A percentile compares a stretch with the other conserved stretches of the same genome.
These are phyloP conservation scores for Ceratothoa steindachneri DNA, from an alignment of 2,888 invertebrate species.

Conservation along the genomic window DNA sequence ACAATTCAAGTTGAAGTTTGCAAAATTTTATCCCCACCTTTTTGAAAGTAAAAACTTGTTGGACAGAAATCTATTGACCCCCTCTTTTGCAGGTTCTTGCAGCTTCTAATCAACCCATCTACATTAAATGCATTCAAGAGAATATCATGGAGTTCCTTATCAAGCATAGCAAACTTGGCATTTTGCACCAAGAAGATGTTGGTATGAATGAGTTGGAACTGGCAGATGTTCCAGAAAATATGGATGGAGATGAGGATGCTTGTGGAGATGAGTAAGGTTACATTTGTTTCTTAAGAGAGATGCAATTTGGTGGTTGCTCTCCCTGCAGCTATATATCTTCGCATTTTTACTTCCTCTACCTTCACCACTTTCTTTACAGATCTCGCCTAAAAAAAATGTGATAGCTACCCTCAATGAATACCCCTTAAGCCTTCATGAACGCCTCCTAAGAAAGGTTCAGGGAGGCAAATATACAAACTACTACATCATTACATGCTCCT, in stretches of 20 bases:
- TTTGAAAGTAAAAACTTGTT: too few species aligned
- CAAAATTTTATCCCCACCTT: neutral
- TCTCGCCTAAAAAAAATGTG: neutral
- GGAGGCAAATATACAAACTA: too few species aligned
- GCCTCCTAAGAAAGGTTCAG: too few species aligned
- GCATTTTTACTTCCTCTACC: neutral
- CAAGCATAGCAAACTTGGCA: slow-evolving; percentile 2
- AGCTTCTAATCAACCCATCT: neutral
- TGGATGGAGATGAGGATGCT: neutral
- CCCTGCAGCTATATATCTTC: neutral
- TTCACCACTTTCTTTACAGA: too few species aligned
- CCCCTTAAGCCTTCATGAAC: too few species aligned
- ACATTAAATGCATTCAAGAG: neutral
- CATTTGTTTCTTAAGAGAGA: neutral
- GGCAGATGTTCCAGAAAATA: neutral
- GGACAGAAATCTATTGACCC: too few species aligned
- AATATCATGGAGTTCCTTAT: neutral
- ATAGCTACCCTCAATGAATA: too few species aligned
- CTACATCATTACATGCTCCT: too few species aligned
- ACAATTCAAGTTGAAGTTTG: too few species aligned
- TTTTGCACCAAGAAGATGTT: neutral
- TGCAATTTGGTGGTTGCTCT: too few species aligned
- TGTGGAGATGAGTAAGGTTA: neutral
- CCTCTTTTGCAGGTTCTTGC: neutral
- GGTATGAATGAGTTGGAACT: neutral